phyloP scores from a whole-genome alignment of 2,797 vertebrate genomes.

The Mareca penelope region DNA sequence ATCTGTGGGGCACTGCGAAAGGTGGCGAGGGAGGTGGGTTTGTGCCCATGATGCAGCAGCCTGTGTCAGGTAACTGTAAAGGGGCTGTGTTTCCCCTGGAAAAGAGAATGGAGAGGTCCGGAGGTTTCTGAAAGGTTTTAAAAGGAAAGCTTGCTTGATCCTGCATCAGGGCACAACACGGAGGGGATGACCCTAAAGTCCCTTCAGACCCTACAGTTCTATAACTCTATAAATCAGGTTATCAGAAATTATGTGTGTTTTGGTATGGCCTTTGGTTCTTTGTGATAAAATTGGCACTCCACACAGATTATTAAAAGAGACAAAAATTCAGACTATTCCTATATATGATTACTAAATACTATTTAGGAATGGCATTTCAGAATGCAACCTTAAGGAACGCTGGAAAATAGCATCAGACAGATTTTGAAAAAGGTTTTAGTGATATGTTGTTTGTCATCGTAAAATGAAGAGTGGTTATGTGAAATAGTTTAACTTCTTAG shows the following conservation, averaged over 20 bases:
- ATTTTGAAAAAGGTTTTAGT: background rate
- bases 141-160: background rate
- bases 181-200: background rate
- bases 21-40: background rate
- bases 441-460: background rate
- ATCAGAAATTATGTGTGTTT: background rate
- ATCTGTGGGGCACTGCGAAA: background rate
- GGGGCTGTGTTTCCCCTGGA: background rate
- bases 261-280: background rate
- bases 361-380: conserved; percentile 7
- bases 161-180: background rate
- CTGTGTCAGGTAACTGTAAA: background rate
- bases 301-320: background rate
- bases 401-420: background rate
- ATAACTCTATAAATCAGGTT: background rate
- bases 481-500: background rate
- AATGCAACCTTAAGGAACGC: background rate
- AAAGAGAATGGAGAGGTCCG: background rate
- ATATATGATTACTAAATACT: background rate
- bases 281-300: background rate
- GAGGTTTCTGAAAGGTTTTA: background rate
- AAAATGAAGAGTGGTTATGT: background rate
- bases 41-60: rapidly evolving
- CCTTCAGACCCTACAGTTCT: background rate
- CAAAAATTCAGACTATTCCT: background rate